Conservation (phyloP, 1,140 invertebrate genomes). For the Caenorhabditis remanei region DNA sequence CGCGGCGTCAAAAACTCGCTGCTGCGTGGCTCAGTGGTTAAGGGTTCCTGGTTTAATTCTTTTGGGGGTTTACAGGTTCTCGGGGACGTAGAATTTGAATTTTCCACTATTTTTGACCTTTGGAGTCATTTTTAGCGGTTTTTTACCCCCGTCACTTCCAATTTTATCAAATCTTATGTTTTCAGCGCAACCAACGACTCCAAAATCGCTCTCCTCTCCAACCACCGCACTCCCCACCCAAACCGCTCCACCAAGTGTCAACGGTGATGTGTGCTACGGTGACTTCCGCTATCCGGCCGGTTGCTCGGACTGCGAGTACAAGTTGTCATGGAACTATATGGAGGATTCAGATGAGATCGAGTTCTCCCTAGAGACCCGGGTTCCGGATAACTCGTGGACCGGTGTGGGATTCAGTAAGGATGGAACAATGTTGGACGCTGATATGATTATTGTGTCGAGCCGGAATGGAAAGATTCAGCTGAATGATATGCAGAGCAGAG, state of each 20-base stretch:
- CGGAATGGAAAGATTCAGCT: constrained; percentile 63
- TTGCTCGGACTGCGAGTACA: constrained; percentile 74
- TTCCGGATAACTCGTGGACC: constrained; percentile 87
- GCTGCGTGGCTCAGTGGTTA: no score
- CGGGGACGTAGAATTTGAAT: no score
- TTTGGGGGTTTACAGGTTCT: no score
- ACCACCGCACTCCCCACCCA: constrained; percentile 47
- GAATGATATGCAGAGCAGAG: constrained; percentile 71
- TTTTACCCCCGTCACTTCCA: no score
- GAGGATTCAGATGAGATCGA: constrained; percentile 85
- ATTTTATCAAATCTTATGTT: neutral
- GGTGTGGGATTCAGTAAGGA: constrained; percentile 92
- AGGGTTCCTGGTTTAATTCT: no score
- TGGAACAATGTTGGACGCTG: constrained; percentile 74
- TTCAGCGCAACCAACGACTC: constrained; percentile 27
- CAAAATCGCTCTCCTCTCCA: neutral
- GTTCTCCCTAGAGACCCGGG: constrained; percentile 88
- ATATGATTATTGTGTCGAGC: constrained; percentile 73
- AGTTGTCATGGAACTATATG: constrained; percentile 85
- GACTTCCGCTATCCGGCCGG: constrained; percentile 71
- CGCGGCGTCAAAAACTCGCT: no score
- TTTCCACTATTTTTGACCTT: no score
- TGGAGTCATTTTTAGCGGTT: no score
- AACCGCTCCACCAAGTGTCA: constrained; percentile 59
- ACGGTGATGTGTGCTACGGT: constrained; percentile 73